phyloP scores from a whole-genome alignment of 64 coral and sea anemone species.

The Porites australiensis region DNA sequence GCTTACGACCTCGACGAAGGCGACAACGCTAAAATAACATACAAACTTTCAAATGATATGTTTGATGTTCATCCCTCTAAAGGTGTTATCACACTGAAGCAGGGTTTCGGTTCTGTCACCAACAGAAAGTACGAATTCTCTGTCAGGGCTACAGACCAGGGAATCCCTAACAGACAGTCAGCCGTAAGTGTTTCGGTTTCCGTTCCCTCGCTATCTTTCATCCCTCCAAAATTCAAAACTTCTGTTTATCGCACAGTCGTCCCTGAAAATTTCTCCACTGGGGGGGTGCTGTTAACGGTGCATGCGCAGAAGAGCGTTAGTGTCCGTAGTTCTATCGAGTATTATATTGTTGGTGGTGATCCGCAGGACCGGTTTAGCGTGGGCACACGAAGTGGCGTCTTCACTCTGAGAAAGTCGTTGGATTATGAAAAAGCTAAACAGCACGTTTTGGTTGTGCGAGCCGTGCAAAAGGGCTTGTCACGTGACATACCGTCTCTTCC shows the following conservation, averaged over 20 bases:
- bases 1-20: constrained; percentile 64
- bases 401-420: constrained; percentile 53
- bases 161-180: constrained; percentile 27
- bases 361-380: constrained; percentile 55
- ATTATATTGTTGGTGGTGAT: constrained; percentile 73
- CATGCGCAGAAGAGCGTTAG: constrained; percentile 32
- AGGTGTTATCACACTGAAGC: constrained; percentile 41
- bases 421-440: constrained; percentile 53
- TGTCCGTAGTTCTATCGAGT: constrained; percentile 25
- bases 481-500: constrained; percentile 36
- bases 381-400: constrained; percentile 29
- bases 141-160: constrained; percentile 51
- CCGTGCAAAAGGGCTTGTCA: constrained; percentile 42
- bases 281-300: constrained; percentile 3
- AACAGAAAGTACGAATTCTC: constrained; percentile 65
- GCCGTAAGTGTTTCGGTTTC: constrained; percentile 50
- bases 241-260: constrained; percentile 18
- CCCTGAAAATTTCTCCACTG: constrained; percentile 21
- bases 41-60: constrained; percentile 49
- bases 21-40: constrained; percentile 63
- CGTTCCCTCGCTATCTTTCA: constrained; percentile 50
- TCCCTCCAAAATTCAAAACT: constrained; percentile 24
- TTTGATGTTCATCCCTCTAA: constrained; percentile 40
- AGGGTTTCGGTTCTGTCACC: background rate
- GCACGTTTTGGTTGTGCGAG: constrained; percentile 54